A percentile compares a stretch with the other conserved stretches of the same genome.
These are phyloP conservation scores for Erythrolamprus reginae DNA, from an alignment of 2,113 vertebrate species.

Conservation along the genomic window DNA sequence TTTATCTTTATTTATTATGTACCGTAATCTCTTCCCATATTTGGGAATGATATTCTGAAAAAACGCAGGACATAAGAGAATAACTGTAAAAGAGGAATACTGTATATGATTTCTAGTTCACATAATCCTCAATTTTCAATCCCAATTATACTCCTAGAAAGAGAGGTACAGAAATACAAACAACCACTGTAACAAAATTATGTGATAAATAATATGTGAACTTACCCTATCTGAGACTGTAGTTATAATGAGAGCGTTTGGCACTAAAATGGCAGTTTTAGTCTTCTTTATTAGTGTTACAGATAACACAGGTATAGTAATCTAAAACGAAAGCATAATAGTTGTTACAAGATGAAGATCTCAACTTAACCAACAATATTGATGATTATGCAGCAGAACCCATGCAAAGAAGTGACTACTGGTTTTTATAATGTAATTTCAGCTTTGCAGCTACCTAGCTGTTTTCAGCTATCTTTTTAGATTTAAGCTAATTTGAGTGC, in stretches of 20 bases:
- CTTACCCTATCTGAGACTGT: constrained; percentile 84
- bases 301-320: constrained; percentile 84
- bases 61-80: neutral
- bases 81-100: neutral
- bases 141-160: neutral
- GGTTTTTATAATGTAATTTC: neutral
- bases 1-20: neutral
- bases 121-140: neutral
- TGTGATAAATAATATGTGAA: neutral
- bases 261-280: constrained; percentile 91
- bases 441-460: neutral
- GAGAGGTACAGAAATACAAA: neutral
- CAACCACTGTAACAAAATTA: neutral
- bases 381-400: neutral
- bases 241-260: constrained; percentile 87
- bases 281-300: constrained; percentile 91
- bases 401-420: neutral
- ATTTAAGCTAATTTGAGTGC: neutral
- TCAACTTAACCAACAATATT: neutral
- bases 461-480: neutral
- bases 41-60: neutral
- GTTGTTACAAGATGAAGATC: neutral
- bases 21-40: too few relatives aligned
- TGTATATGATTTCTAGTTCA: neutral
- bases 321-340: constrained; percentile 69